These are phyloP conservation scores for Clivina fossor DNA, from an alignment of 2,888 invertebrate genomes.

Conservation along the genomic window DNA sequence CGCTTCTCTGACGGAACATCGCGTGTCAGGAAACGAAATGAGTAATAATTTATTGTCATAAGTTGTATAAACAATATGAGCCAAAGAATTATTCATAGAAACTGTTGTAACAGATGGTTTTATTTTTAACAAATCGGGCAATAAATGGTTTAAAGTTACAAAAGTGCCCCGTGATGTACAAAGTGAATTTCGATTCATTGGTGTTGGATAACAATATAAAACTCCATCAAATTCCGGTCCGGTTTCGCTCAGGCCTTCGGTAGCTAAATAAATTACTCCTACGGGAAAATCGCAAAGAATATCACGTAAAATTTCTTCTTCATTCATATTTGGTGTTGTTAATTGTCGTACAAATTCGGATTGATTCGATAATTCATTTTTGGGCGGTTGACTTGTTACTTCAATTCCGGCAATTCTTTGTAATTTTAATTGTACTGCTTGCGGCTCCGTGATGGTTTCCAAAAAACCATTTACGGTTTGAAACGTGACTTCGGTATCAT, in stretches of 20 bases:
- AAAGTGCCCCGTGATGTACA: slow-evolving; percentile 79
- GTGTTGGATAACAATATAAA: slow-evolving; percentile 71
- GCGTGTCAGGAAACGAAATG: slow-evolving; percentile 64
- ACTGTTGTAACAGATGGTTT: slow-evolving; percentile 67
- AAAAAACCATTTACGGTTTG: slow-evolving; percentile 69
- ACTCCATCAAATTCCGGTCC: slow-evolving; percentile 71
- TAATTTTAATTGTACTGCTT: slow-evolving; percentile 65
- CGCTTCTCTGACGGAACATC: slow-evolving; percentile 57
- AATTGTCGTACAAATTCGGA: slow-evolving; percentile 57
- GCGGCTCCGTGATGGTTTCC: slow-evolving; percentile 57
- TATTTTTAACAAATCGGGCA: slow-evolving; percentile 69
- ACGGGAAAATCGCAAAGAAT: slow-evolving; percentile 60
- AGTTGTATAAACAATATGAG: slow-evolving; percentile 70
- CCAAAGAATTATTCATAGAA: slow-evolving; percentile 60
- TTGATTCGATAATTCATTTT: slow-evolving; percentile 53
- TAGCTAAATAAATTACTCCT: slow-evolving; percentile 66
- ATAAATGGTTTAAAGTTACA: slow-evolving; percentile 78
- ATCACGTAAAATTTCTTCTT: slow-evolving; percentile 57
- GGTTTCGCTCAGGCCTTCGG: slow-evolving; percentile 66
- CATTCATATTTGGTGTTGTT: slow-evolving; percentile 52
- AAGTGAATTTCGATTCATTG: slow-evolving; percentile 65
- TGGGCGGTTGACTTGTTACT: slow-evolving; percentile 54
- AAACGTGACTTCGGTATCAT: slow-evolving; percentile 72
- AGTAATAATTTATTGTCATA: slow-evolving; percentile 65
- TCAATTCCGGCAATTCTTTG: slow-evolving; percentile 61